phyloP scores from a whole-genome alignment of 1,140 invertebrate species.

The Drosophila willistoni region DNA sequence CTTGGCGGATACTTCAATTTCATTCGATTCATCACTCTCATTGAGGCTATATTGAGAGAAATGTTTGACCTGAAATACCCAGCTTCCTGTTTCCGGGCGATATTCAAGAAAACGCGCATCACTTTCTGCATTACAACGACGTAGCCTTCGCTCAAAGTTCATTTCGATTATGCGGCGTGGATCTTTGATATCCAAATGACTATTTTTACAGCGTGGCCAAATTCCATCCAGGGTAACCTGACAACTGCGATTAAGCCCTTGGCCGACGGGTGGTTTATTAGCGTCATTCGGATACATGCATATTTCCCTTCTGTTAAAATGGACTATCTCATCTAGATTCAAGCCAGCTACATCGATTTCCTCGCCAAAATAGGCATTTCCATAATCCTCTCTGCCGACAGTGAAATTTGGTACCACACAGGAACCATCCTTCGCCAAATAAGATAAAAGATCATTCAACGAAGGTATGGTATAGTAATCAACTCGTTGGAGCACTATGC shows the following conservation, averaged over 20 bases:
- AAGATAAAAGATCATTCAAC: constrained; percentile 88
- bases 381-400: constrained; percentile 94
- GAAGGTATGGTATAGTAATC: constrained; percentile 95
- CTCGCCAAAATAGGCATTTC: constrained; percentile 95
- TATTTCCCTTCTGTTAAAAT: constrained; percentile 90
- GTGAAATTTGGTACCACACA: constrained; percentile 95
- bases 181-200: constrained; percentile 91
- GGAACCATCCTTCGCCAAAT: constrained; percentile 88
- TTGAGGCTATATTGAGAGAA: constrained; percentile 85
- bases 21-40: no score
- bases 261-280: constrained; percentile 90
- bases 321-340: constrained; percentile 94
- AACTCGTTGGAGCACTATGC: constrained; percentile 86
- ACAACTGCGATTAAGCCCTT: constrained; percentile 95
- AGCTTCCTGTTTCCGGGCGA: constrained; percentile 96
- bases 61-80: constrained; percentile 97
- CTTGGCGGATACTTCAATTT: no score
- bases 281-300: constrained; percentile 89
- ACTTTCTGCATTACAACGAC: constrained; percentile 90
- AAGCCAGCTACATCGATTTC: constrained; percentile 94
- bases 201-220: constrained; percentile 96
- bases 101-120: constrained; percentile 97
- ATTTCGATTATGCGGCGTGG: constrained; percentile 90
- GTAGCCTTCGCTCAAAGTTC: constrained; percentile 94
- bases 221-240: constrained; percentile 96